Conservation (phyloP, 1,140 invertebrate species). For the Trissolcus basalis region DNA sequence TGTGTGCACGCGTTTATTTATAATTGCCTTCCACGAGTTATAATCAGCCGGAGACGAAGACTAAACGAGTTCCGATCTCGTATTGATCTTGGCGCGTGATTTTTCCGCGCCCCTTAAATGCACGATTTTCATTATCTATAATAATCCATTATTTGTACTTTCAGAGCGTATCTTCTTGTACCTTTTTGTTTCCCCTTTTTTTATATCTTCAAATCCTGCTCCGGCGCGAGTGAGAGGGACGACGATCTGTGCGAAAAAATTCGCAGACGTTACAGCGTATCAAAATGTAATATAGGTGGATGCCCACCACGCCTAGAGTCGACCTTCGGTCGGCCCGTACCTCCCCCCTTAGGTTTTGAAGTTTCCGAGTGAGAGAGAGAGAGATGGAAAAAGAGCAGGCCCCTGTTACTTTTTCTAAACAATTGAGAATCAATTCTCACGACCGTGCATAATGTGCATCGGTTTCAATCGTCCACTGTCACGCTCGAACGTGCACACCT, state of each 20-base stretch:
- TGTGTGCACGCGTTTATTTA: conserved; percentile 38
- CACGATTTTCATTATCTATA: conserved; percentile 25
- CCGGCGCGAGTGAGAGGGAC: no score
- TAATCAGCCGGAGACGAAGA: conserved; percentile 19
- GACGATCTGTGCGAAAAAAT: no score
- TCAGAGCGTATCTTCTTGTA: no score
- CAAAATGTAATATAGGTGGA: conserved; percentile 31
- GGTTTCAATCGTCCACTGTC: conserved; percentile 35
- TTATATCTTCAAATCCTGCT: no score
- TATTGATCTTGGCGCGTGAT: no score
- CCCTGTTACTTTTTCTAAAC: conserved; percentile 37
- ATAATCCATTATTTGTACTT: conserved; percentile 40
- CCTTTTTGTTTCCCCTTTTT: no score
- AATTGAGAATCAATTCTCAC: conserved; percentile 42
- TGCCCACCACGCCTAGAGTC: conserved; percentile 43
- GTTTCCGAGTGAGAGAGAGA: no score
- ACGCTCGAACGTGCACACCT: conserved; percentile 36
- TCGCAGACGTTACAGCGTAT: no score
- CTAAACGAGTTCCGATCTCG: no score
- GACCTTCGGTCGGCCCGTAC: conserved; percentile 17
- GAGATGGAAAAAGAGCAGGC: no score
- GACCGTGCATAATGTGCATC: conserved; percentile 37
- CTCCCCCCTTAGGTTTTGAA: neutral
- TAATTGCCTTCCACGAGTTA: conserved; percentile 36
- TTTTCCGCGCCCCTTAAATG: conserved; percentile 18